Percentiles rank a stretch among this genome's conserved stretches.
Conservation (phyloP, 2,797 vertebrate genomes). For the Lepus oiostolus region DNA sequence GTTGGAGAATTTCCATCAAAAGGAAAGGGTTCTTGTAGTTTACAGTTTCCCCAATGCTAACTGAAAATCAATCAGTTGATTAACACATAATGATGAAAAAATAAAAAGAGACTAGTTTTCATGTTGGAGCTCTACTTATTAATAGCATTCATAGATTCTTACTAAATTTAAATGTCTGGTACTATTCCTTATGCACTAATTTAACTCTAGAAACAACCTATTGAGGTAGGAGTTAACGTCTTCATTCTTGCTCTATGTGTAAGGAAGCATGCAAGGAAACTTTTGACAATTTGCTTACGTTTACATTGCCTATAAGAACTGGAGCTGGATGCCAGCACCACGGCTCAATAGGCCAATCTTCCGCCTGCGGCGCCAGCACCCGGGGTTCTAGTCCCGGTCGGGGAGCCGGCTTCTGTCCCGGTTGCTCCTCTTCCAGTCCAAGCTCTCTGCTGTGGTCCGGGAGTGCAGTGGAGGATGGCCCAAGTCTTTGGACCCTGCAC, state of each 20-base stretch:
- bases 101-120: not conserved
- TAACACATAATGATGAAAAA: not conserved
- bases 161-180: not conserved
- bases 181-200: not conserved
- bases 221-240: not conserved
- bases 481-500: too few relatives aligned
- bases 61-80: not conserved
- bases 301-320: not conserved
- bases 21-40: not conserved
- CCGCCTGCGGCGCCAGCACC: too few relatives aligned
- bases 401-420: too few relatives aligned
- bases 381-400: too few relatives aligned
- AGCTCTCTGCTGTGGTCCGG: too few relatives aligned
- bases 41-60: not conserved
- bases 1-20: not conserved
- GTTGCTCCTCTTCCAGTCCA: too few relatives aligned
- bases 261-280: not conserved
- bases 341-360: too few relatives aligned
- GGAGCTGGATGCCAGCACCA: not conserved
- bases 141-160: not conserved
- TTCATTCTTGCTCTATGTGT: not conserved
- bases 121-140: not conserved
- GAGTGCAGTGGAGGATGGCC: too few relatives aligned
- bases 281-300: not conserved
- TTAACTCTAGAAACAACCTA: not conserved